phyloP scores from a whole-genome alignment of 2,888 invertebrate genomes.

The Steromphala cineraria region DNA sequence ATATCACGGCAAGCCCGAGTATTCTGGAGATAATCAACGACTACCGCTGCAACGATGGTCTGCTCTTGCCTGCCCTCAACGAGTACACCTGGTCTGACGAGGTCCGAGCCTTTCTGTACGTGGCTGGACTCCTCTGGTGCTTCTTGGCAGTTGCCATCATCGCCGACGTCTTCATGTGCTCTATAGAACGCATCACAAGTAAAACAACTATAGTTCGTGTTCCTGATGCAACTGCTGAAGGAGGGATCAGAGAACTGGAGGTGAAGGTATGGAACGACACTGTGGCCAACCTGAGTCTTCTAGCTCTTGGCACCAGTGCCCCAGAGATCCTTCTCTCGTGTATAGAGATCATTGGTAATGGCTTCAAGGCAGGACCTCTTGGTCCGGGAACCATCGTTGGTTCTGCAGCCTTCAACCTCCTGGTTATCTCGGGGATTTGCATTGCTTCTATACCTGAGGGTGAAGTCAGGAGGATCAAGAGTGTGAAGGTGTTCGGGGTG shows the following conservation, averaged over 20 bases:
- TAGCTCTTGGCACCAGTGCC: constrained; percentile 79
- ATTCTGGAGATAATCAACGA: constrained; percentile 16
- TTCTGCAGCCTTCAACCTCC: constrained; percentile 80
- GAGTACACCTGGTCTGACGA: constrained; percentile 77
- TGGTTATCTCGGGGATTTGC: constrained; percentile 79
- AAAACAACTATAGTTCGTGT: constrained; percentile 76
- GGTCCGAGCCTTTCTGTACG: constrained; percentile 76
- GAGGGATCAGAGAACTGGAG: constrained; percentile 76
- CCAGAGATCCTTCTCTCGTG: constrained; percentile 79
- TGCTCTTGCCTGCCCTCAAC: constrained; percentile 76
- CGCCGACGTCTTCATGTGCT: constrained; percentile 80
- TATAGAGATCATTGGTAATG: constrained; percentile 78
- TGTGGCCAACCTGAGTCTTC: constrained; percentile 79
- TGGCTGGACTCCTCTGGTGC: constrained; percentile 78
- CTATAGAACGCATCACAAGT: constrained; percentile 79
- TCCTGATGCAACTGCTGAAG: constrained; percentile 57
- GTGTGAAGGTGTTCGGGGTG: constrained; percentile 76
- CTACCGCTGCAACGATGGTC: constrained; percentile 67
- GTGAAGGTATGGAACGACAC: constrained; percentile 79
- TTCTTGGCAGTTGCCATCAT: constrained; percentile 80
- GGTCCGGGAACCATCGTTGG: constrained; percentile 80
- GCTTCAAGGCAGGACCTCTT: constrained; percentile 76
- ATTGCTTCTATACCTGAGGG: constrained; percentile 76
- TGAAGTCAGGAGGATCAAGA: constrained; percentile 75
- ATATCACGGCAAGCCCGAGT: background rate